phyloP scores from a whole-genome alignment of 2,888 invertebrate genomes.

The Leptodirus hochenwartii region DNA sequence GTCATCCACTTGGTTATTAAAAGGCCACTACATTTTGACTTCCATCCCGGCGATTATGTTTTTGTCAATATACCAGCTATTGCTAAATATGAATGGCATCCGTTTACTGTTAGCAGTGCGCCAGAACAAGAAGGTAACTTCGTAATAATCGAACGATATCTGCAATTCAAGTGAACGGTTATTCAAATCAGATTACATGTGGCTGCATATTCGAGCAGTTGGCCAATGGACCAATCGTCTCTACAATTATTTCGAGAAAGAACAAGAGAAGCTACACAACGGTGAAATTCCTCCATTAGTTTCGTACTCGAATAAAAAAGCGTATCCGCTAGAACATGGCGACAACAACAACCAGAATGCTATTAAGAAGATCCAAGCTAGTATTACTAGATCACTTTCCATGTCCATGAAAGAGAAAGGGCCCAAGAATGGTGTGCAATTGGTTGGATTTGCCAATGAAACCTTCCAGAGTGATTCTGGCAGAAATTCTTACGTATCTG shows the following conservation, averaged over 20 bases:
- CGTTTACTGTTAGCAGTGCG: constrained; percentile 90
- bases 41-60: constrained; percentile 84
- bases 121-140: constrained; percentile 71
- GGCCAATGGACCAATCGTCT: constrained; percentile 89
- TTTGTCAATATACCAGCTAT: constrained; percentile 85
- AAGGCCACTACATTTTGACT: constrained; percentile 69
- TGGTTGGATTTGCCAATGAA: constrained; percentile 25
- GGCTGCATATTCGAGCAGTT: constrained; percentile 84
- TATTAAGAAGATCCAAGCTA: constrained; percentile 24
- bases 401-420: constrained; percentile 33
- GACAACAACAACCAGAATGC: constrained; percentile 20
- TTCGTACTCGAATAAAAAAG: constrained; percentile 15
- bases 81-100: constrained; percentile 92
- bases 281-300: constrained; percentile 34
- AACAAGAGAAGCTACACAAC: constrained; percentile 59
- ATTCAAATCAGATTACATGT: constrained; percentile 75
- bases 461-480: constrained; percentile 18
- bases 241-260: constrained; percentile 67
- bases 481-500: neutral
- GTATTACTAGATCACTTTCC: constrained; percentile 33
- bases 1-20: constrained; percentile 85
- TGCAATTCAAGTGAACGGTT: neutral
- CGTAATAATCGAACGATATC: neutral
- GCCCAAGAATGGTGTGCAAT: constrained; percentile 18
- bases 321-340: constrained; percentile 17